Base-by-base conservation (phyloP, 2,888 invertebrate species). In the Pristionchus arcanus region DNA sequence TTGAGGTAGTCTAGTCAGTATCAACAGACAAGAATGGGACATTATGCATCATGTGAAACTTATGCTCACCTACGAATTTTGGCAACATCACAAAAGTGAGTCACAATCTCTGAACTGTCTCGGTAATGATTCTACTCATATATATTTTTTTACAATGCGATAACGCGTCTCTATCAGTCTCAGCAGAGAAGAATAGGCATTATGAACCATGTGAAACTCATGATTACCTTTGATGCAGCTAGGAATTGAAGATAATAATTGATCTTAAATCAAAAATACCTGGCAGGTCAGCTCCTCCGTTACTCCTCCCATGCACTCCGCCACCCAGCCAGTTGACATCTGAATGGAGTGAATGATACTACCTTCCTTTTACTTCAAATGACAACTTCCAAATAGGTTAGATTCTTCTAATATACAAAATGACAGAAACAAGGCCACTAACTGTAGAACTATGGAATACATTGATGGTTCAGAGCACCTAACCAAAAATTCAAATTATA, bases 291-390 rank as follows among this genome's bases (percentile, higher is more conserved):
- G 68, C 21, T n/a, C 1, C 13, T n/a, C 68, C 28, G 71, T 68
- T 15, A 87, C 87, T 28, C 87, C 37, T 15, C 34, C 37, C 34
- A 85, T 55, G 59, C 84, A 59, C 59, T 85, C 84, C 9, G 84
- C 84, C 25, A 85, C 49, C 84, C 84, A 85, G 21, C 84, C 84
- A 1, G 84, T 85, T n/a, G 34, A 21, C 84, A 59, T 85, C 84
- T 85, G 28, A 16, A 74, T 13, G 19, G 9, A 37, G 16, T 74
- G 34, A 74, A 37, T 34, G 21, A 49, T 13, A 49, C 42, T 49
- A 11, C 42, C 0, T 49, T 49, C 13, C 42, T 49, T 49, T 15
- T 37, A 37, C 25, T 74, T 2, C 2, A 5, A 25, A 28, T 28
- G 4, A 28, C 25, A n/a, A 68, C 15, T 68, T 68, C 31, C 16